Percentiles rank a stretch among this genome's conserved stretches.
phyloP scores from a whole-genome alignment of 1,140 invertebrate genomes.

The Cyphomyrmex costatus region DNA sequence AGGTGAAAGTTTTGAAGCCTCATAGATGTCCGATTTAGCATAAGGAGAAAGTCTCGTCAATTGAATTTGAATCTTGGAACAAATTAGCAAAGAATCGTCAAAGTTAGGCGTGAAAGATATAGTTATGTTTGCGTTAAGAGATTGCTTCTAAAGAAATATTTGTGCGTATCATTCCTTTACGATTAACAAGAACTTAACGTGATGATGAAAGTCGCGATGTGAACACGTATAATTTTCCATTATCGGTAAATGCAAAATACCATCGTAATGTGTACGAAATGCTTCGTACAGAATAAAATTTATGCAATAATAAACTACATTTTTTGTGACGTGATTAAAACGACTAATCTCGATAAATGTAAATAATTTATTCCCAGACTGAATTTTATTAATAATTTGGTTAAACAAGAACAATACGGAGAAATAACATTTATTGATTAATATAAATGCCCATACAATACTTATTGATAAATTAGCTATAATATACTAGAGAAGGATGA shows the following conservation, averaged over 20 bases:
- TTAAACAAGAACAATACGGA: neutral
- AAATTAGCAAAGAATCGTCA: conserved; percentile 4
- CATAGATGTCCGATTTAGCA: neutral
- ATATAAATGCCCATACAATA: neutral
- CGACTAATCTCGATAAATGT: neutral
- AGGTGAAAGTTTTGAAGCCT: conserved; percentile 54
- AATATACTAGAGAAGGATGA: neutral
- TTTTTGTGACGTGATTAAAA: neutral
- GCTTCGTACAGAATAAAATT: conserved; percentile 4
- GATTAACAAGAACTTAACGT: neutral
- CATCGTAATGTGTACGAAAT: neutral
- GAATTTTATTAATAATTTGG: conserved; percentile 25
- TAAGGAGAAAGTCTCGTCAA: conserved; percentile 46
- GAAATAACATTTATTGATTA: neutral
- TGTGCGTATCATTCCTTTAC: neutral
- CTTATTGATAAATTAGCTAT: conserved; percentile 10
- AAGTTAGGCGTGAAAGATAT: neutral
- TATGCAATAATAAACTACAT: neutral
- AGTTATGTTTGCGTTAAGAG: neutral
- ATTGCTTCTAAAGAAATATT: neutral
- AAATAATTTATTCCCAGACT: neutral
- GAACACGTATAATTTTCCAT: neutral
- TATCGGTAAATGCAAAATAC: neutral
- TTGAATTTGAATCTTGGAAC: conserved; percentile 28
- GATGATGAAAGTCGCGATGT: neutral